Percentiles rank a stretch among this genome's conserved stretches.
phyloP scores from a whole-genome alignment of 2,888 invertebrate genomes.

The Clanis bilineata region DNA sequence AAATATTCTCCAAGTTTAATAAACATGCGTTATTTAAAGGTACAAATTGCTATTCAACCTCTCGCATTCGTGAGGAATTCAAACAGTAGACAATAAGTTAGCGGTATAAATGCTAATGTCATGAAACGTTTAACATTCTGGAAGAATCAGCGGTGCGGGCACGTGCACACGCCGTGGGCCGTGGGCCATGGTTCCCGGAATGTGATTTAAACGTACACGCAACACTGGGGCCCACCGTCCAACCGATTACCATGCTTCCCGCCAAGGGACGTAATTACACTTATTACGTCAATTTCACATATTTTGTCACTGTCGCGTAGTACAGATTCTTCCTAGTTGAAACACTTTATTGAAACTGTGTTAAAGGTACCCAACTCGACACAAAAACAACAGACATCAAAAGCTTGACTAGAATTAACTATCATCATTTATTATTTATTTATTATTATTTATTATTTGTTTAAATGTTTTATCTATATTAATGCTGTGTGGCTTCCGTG shows the following conservation, averaged over 20 bases:
- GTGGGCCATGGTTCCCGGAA: constrained; percentile 56
- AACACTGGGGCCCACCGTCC: constrained; percentile 22
- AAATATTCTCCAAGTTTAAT: background rate
- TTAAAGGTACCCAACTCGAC: no score
- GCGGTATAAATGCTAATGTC: constrained; percentile 15
- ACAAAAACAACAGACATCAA: no score
- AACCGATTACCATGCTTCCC: constrained; percentile 17
- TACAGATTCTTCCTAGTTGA: background rate
- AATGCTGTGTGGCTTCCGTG: no score
- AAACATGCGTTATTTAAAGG: background rate
- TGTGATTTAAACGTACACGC: constrained; percentile 46
- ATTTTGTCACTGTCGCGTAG: background rate
- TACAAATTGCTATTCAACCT: background rate
- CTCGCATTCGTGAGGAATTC: background rate
- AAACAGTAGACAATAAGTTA: constrained; percentile 13
- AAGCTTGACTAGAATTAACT: no score
- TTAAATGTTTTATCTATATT: no score
- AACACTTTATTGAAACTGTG: background rate
- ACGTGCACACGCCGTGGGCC: constrained; percentile 40
- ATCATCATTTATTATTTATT: no score
- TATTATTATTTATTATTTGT: no score
- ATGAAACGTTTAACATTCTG: constrained; percentile 14
- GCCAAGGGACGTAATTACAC: constrained; percentile 13
- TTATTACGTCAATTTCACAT: background rate
- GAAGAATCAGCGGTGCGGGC: constrained; percentile 37